Percentiles rank a stretch among this genome's conserved stretches.
phyloP scores from a whole-genome alignment of 1,140 invertebrate genomes.

The Cataglyphis hispanica region DNA sequence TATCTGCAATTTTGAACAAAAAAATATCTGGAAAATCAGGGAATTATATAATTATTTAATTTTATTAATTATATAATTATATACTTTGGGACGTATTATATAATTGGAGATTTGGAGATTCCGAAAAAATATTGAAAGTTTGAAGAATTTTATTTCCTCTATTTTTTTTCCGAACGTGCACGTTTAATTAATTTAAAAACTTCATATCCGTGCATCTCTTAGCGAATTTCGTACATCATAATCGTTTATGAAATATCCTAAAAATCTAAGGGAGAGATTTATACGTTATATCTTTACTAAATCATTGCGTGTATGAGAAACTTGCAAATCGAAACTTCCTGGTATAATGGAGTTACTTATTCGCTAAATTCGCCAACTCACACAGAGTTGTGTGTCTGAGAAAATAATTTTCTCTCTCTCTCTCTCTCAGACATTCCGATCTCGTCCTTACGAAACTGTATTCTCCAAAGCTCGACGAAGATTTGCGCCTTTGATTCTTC shows the following conservation, averaged over 20 bases:
- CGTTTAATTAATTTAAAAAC: too few species aligned
- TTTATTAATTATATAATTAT: too few species aligned
- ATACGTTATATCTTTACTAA: background rate
- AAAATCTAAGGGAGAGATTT: slow-evolving; percentile 8
- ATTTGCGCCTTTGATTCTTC: slow-evolving; percentile 9
- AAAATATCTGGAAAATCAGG: too few species aligned
- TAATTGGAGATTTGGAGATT: background rate
- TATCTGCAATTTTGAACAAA: too few species aligned
- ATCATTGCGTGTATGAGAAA: slow-evolving; percentile 23
- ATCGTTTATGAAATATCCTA: background rate
- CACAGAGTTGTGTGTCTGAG: background rate
- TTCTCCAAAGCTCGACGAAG: slow-evolving; percentile 21
- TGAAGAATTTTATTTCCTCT: background rate
- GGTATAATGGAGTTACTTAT: slow-evolving; percentile 43
- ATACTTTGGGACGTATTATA: too few species aligned
- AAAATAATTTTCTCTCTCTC: slow-evolving; percentile 15
- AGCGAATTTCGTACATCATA: background rate
- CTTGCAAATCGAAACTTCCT: slow-evolving; percentile 21
- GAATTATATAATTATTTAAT: too few species aligned
- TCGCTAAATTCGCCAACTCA: slow-evolving; percentile 32
- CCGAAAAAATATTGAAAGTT: background rate
- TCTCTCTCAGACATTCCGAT: slow-evolving; percentile 19
- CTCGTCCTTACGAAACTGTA: background rate
- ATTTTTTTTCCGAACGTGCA: too few species aligned
- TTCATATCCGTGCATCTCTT: background rate